phyloP scores from a whole-genome alignment of 2,797 vertebrate genomes.

The Centroberyx gerrardi region DNA sequence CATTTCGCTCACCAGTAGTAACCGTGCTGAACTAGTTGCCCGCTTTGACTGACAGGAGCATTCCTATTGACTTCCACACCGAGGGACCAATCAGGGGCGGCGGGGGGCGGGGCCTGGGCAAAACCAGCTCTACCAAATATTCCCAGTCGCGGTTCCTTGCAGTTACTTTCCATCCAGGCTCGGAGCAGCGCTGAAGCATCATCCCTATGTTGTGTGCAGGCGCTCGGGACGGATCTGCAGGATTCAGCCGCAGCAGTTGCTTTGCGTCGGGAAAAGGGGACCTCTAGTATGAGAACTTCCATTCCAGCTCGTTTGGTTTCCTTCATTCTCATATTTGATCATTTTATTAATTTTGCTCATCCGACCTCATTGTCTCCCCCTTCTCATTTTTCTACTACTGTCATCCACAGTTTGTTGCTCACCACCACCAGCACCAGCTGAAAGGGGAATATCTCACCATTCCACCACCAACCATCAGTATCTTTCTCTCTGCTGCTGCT shows the following conservation, averaged over 20 bases:
- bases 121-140: constrained; percentile 79
- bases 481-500: constrained; percentile 51
- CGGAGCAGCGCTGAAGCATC: constrained; percentile 62
- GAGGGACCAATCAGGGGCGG: constrained; percentile 78
- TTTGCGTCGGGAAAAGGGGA: constrained; percentile 45
- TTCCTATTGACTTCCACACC: constrained; percentile 54
- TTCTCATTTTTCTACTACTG: constrained; percentile 62
- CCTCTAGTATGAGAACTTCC: constrained; percentile 82
- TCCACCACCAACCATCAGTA: constrained; percentile 49
- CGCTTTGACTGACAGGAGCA: constrained; percentile 78
- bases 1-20: constrained; percentile 17
- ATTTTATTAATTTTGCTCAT: constrained; percentile 74
- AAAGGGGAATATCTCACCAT: constrained; percentile 70
- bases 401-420: constrained; percentile 71
- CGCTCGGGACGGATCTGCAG: constrained; percentile 70
- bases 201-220: constrained; percentile 42
- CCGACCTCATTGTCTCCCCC: constrained; percentile 71
- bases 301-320: constrained; percentile 78
- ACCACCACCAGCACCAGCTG: constrained; percentile 56
- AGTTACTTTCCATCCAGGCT: constrained; percentile 82
- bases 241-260: constrained; percentile 62
- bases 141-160: constrained; percentile 71
- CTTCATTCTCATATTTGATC: constrained; percentile 74
- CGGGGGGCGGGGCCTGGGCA: constrained; percentile 74
- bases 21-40: constrained; percentile 61